These are phyloP conservation scores for Pristionchus entomophagus DNA, from an alignment of 2,888 invertebrate species.

Conservation along the genomic window DNA sequence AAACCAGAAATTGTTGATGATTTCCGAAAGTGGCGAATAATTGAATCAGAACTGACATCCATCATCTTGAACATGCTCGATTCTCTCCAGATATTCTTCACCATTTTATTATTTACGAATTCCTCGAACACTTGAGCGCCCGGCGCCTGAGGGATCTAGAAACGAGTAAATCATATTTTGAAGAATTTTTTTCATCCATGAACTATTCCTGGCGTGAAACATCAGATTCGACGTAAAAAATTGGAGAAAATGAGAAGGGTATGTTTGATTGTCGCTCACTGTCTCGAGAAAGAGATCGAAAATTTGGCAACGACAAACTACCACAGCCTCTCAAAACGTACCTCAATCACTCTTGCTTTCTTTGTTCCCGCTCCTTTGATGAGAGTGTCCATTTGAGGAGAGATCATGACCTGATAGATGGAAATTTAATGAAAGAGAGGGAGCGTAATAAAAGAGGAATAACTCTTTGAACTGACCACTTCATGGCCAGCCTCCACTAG, in stretches of 20 bases:
- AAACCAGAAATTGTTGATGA: not conserved
- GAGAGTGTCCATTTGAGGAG: not conserved
- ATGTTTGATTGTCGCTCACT: too few relatives aligned
- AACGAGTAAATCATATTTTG: not conserved
- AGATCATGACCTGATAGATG: not conserved
- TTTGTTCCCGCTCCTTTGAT: not conserved
- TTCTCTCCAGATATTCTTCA: not conserved
- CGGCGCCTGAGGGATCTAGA: not conserved
- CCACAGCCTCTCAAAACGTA: not conserved
- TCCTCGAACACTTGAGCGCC: not conserved
- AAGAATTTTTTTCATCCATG: not conserved
- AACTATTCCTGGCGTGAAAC: too few relatives aligned
- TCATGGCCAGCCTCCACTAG: not conserved
- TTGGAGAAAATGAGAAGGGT: too few relatives aligned
- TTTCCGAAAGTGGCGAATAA: not conserved
- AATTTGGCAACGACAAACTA: not conserved
- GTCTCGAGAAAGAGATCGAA: not conserved
- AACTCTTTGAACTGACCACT: not conserved
- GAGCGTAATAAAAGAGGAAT: too few relatives aligned
- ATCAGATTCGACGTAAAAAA: not conserved
- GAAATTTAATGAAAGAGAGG: too few relatives aligned
- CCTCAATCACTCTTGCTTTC: constrained; percentile 39
- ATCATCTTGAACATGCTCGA: not conserved
- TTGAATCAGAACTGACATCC: not conserved
- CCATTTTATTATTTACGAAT: not conserved